Evolutionary conservation across 2,113 vertebrate genomes (phyloP).

Genomic region (Scolopax mira): DNA sequence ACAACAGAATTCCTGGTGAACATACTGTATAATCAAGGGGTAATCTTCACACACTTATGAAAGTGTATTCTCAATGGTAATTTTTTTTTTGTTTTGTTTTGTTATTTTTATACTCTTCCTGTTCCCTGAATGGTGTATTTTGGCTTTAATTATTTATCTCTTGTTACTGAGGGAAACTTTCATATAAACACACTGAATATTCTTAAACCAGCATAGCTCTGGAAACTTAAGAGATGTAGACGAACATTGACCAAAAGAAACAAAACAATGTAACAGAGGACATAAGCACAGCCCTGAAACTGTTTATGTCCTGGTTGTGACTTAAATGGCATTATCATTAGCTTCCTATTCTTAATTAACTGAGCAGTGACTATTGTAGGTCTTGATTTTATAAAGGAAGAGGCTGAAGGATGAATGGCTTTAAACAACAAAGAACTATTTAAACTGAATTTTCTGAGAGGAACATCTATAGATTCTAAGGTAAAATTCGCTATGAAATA

Average conservation of each 20-base stretch:
- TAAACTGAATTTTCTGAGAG: conserved; percentile 26
- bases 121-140: background rate
- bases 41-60: background rate
- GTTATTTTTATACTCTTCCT: background rate
- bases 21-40: background rate
- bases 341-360: conserved; percentile 50
- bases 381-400: background rate
- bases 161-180: conserved; percentile 50
- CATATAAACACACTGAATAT: conserved; percentile 28
- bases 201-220: conserved; percentile 30
- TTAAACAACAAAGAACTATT: conserved; percentile 9
- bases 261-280: conserved; percentile 7
- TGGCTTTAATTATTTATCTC: conserved; percentile 45
- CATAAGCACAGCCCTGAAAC: conserved; percentile 7
- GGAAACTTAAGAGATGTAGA: conserved; percentile 16
- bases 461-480: conserved; percentile 23
- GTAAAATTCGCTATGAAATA: background rate
- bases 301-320: conserved; percentile 33
- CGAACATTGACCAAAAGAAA: conserved; percentile 52
- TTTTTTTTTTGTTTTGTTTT: background rate
- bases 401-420: background rate
- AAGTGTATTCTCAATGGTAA: background rate
- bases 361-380: conserved; percentile 29
- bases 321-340: conserved; percentile 42
- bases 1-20: background rate